A percentile compares a stretch with the other conserved stretches of the same genome.
These are phyloP conservation scores for Julus scanicus DNA, from an alignment of 2,888 invertebrate species.

Conservation along the genomic window DNA sequence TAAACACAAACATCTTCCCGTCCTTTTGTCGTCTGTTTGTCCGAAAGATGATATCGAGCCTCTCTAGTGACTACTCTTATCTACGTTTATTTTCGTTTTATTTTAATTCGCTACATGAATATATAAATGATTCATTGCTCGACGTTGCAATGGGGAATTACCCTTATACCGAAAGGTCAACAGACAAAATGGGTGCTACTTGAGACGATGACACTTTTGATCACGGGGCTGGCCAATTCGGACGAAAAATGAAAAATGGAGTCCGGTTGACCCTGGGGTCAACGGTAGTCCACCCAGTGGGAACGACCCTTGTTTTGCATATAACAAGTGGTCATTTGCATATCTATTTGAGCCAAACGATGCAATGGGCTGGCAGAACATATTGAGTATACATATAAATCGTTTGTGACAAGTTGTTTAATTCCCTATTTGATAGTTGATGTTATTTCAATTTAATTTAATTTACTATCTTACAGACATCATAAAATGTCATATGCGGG, in stretches of 20 bases:
- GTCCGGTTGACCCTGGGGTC: conserved; percentile 8
- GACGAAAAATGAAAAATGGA: conserved; percentile 26
- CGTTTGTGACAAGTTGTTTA: too few relatives aligned
- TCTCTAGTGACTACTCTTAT: not conserved
- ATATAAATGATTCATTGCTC: conserved; percentile 17
- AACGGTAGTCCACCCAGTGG: conserved; percentile 28
- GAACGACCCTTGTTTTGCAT: not conserved
- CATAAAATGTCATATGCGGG: too few relatives aligned
- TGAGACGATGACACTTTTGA: conserved; percentile 5
- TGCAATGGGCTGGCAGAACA: not conserved
- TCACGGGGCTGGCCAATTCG: conserved; percentile 26
- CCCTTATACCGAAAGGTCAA: conserved; percentile 12
- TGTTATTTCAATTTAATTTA: too few relatives aligned
- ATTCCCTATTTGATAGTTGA: too few relatives aligned
- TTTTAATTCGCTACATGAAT: not conserved
- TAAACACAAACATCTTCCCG: conserved; percentile 17
- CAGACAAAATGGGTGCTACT: conserved; percentile 7
- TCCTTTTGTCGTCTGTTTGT: not conserved
- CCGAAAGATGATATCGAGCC: conserved; percentile 18
- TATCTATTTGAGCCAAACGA: not conserved
- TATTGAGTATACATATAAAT: too few relatives aligned
- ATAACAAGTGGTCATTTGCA: not conserved
- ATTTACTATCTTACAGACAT: too few relatives aligned
- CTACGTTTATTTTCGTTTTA: not conserved
- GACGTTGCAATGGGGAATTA: not conserved